Conservation (phyloP, 2,113 vertebrate genomes). For the Eonycteris spelaea region DNA sequence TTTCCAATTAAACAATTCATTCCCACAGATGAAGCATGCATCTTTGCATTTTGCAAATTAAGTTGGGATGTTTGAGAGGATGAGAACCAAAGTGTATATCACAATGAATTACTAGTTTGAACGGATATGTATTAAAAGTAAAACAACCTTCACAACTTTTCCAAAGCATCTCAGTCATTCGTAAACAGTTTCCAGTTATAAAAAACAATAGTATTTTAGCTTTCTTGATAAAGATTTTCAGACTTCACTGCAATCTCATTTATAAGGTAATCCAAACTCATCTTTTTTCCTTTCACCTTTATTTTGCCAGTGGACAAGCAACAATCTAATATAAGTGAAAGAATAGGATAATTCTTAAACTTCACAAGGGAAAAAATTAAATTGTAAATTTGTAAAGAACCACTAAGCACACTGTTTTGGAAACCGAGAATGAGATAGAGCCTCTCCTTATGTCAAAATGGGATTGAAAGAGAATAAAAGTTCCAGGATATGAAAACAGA, state of each 20-base stretch:
- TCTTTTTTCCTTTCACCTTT: not conserved
- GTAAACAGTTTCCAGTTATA: not conserved
- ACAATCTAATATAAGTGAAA: not conserved
- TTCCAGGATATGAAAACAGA: not conserved
- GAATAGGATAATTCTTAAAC: not conserved
- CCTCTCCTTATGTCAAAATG: not conserved
- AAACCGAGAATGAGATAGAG: not conserved
- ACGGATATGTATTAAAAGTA: not conserved
- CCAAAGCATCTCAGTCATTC: not conserved
- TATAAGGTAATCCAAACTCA: not conserved
- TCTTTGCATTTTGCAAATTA: slow-evolving; percentile 55
- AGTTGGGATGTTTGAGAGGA: not conserved
- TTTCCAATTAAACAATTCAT: slow-evolving; percentile 59
- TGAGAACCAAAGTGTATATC: not conserved
- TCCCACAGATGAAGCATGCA: slow-evolving; percentile 32
- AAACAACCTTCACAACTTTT: not conserved
- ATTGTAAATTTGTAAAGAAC: not conserved
- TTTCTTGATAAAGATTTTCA: not conserved
- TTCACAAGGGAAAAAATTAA: not conserved
- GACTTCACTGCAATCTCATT: not conserved
- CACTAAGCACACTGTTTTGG: not conserved
- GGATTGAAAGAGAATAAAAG: not conserved
- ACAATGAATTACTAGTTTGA: not conserved
- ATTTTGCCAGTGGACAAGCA: not conserved
- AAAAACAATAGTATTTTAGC: not conserved